A percentile compares a stretch with the other conserved stretches of the same genome.
Conservation (phyloP, 2,888 invertebrate species). For the Allacma fusca region DNA sequence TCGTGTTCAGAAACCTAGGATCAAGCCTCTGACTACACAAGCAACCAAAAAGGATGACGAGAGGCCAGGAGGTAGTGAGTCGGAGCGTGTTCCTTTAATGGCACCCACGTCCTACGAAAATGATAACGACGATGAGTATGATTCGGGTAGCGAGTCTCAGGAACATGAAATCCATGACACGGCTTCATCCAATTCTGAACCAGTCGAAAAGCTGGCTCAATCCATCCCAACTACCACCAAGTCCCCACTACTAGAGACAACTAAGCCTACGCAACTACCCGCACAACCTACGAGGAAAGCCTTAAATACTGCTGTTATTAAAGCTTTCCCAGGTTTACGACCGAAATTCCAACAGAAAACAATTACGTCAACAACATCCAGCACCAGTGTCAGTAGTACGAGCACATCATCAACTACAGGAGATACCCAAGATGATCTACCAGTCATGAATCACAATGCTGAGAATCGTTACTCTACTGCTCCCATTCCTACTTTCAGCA, state of each 20-base stretch:
- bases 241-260: conserved; percentile 8
- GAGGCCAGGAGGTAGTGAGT: conserved; percentile 36
- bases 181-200: conserved; percentile 45
- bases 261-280: neutral
- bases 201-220: conserved; percentile 43
- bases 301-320: conserved; percentile 41
- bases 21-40: neutral
- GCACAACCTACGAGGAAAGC: conserved; percentile 32
- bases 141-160: conserved; percentile 61
- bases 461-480: conserved; percentile 47
- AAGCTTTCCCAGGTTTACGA: conserved; percentile 47
- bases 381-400: conserved; percentile 49
- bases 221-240: conserved; percentile 25
- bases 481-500: conserved; percentile 61
- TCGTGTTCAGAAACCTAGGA: conserved; percentile 11
- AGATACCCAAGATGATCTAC: conserved; percentile 29
- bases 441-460: conserved; percentile 6
- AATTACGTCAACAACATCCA: conserved; percentile 49
- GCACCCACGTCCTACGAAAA: conserved; percentile 27
- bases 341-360: conserved; percentile 48
- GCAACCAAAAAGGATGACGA: neutral
- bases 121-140: conserved; percentile 51
- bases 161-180: conserved; percentile 62
- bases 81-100: conserved; percentile 30
- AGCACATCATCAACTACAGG: conserved; percentile 44